Evolutionary conservation across 2,797 vertebrate genomes (phyloP).

Genomic region (Numenius phaeopus): DNA sequence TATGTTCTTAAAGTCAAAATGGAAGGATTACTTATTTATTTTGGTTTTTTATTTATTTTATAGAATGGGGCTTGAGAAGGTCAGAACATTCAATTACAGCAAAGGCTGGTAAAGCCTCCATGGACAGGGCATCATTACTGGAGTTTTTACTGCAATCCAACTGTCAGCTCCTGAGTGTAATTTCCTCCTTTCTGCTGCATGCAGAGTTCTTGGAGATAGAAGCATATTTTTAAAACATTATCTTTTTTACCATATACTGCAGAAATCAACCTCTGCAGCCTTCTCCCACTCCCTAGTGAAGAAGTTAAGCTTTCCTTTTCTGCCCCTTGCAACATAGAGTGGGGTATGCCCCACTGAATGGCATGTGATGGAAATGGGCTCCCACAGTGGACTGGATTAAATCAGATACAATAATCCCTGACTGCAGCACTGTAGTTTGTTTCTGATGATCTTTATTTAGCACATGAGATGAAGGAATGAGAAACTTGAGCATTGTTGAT

Average conservation of each 20-base stretch:
- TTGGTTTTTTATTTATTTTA: conserved; percentile 41
- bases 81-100: conserved; percentile 60
- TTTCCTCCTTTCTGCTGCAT: conserved; percentile 33
- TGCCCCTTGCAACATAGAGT: not conserved
- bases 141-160: conserved; percentile 57
- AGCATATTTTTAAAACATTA: not conserved
- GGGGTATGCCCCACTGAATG: too few relatives aligned
- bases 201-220: not conserved
- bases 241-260: not conserved
- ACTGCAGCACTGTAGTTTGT: not conserved
- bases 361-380: rapidly evolving
- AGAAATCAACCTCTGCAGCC: not conserved
- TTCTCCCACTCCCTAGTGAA: not conserved
- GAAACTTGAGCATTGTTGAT: not conserved
- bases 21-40: conserved; percentile 36
- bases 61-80: conserved; percentile 37
- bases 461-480: rapidly evolving
- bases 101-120: conserved; percentile 27
- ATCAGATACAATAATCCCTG: not conserved
- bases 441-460: not conserved
- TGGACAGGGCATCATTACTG: conserved; percentile 53
- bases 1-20: conserved; percentile 28
- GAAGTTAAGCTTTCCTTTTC: not conserved
- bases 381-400: not conserved
- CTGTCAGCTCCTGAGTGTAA: conserved; percentile 44